A percentile compares a stretch with the other conserved stretches of the same genome.
Evolutionary conservation across 2,113 vertebrate genomes (phyloP).

Genomic region (Piaya cayana): DNA sequence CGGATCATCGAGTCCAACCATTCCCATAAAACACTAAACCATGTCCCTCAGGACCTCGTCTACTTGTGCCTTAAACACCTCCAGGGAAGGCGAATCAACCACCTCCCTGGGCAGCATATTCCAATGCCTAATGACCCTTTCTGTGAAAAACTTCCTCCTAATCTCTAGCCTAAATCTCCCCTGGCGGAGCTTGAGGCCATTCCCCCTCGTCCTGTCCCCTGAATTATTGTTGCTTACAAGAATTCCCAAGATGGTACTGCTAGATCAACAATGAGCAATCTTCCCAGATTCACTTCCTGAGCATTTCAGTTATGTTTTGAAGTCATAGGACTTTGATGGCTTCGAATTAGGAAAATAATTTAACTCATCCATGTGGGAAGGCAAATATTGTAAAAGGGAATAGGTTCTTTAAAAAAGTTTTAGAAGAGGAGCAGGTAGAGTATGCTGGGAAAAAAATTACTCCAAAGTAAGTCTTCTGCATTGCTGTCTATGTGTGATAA

Average conservation of each 20-base stretch:
- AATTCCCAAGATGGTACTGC: background rate
- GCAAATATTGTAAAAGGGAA: background rate
- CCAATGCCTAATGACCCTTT: too few relatives aligned
- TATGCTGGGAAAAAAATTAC: background rate
- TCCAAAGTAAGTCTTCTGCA: background rate
- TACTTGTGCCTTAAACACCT: too few relatives aligned
- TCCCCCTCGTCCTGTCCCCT: too few relatives aligned
- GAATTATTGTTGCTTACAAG: background rate
- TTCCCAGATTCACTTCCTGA: background rate
- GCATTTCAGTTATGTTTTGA: background rate
- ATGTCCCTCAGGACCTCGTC: too few relatives aligned
- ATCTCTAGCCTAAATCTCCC: too few relatives aligned
- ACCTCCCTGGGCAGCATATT: too few relatives aligned
- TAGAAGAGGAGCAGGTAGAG: background rate
- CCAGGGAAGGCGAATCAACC: too few relatives aligned
- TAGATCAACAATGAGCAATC: background rate
- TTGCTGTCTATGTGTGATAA: background rate
- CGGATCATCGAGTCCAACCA: too few relatives aligned
- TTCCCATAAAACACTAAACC: too few relatives aligned
- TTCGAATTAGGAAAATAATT: background rate
- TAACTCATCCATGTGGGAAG: background rate
- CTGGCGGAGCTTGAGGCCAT: too few relatives aligned
- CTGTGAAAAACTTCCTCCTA: too few relatives aligned
- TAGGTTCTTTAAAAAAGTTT: background rate
- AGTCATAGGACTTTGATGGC: background rate